Conservation (phyloP, 64 coral and sea anemone species). For the Platygyra sinensis region DNA sequence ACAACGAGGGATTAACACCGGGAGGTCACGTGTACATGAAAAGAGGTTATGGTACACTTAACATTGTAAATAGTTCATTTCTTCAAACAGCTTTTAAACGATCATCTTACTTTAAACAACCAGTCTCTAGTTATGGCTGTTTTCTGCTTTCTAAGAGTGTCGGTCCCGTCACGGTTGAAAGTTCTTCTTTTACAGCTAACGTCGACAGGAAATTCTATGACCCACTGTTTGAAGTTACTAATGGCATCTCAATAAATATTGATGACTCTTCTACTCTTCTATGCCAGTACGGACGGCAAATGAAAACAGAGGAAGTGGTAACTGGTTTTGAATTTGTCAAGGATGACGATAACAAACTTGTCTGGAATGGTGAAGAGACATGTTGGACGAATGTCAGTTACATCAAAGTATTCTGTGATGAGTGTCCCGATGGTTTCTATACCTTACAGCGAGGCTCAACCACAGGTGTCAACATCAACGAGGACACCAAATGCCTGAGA, state of each 20-base stretch:
- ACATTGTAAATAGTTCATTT: conserved; percentile 19
- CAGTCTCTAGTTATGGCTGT: not conserved
- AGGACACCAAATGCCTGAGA: conserved; percentile 24
- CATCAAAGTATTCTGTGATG: conserved; percentile 32
- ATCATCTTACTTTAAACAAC: not conserved
- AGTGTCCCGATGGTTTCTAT: conserved; percentile 47
- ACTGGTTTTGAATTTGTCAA: not conserved
- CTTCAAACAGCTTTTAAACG: not conserved
- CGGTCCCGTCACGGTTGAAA: conserved; percentile 7
- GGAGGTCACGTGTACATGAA: conserved; percentile 24
- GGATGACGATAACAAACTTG: not conserved
- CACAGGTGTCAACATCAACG: not conserved
- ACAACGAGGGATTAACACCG: conserved; percentile 6
- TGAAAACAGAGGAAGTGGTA: not conserved
- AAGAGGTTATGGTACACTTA: conserved; percentile 4
- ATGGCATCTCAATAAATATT: not conserved
- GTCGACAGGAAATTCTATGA: not conserved
- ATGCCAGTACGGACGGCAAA: conserved; percentile 15
- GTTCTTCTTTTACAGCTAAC: conserved; percentile 35
- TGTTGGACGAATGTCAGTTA: conserved; percentile 8
- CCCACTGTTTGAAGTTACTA: conserved; percentile 16
- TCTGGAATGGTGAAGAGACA: not conserved
- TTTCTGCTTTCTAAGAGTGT: conserved; percentile 7
- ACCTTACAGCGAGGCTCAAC: conserved; percentile 44
- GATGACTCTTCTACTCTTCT: not conserved